Conservation (phyloP, 2,797 vertebrate genomes). For the Gambusia yucatana region DNA sequence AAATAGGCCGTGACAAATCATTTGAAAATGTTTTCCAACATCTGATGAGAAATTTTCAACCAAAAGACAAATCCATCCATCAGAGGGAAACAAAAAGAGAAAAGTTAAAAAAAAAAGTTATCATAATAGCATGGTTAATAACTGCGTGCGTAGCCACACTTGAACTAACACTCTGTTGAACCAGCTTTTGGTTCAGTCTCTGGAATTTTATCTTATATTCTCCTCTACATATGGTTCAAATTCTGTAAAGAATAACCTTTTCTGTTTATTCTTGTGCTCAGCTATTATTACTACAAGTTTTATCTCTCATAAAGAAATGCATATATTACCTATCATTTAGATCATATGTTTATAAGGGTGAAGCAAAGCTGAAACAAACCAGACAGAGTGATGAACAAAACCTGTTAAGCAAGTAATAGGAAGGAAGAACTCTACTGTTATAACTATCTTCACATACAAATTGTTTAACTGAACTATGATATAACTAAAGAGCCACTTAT, state of each 20-base stretch:
- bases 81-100: not conserved
- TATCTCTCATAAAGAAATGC: not conserved
- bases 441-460: not conserved
- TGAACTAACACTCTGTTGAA: not conserved
- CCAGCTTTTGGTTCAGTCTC: not conserved
- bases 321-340: not conserved
- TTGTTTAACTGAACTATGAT: not conserved
- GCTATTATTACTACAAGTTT: not conserved
- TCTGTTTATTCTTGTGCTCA: not conserved
- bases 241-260: not conserved
- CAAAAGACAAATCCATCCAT: not conserved
- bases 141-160: not conserved
- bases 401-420: not conserved
- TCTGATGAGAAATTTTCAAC: too few relatives aligned
- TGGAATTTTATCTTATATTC: not conserved
- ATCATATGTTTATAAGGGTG: not conserved
- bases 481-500: not conserved
- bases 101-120: not conserved
- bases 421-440: not conserved
- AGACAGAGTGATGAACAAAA: not conserved
- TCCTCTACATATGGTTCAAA: not conserved
- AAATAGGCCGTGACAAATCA: not conserved
- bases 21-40: not conserved
- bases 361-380: not conserved
- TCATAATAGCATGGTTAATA: not conserved